These are phyloP conservation scores for Oppia nitens DNA, from an alignment of 1,140 invertebrate genomes.

Conservation along the genomic window DNA sequence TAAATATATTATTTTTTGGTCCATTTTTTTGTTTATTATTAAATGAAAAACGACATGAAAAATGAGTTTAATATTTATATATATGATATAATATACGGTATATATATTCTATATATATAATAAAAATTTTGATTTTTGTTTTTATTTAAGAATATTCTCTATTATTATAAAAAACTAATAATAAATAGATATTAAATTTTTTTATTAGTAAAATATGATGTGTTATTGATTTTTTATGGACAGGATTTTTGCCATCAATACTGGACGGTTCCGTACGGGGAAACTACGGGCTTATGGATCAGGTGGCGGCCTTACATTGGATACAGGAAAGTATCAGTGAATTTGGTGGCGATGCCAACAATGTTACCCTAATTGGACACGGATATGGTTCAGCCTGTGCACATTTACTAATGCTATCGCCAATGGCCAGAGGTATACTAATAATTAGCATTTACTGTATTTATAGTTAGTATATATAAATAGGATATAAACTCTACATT, in stretches of 20 bases:
- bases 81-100: no score
- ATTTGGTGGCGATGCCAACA: constrained; percentile 77
- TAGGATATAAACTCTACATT: no score
- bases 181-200: neutral
- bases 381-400: constrained; percentile 87
- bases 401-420: constrained; percentile 79
- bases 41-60: no score
- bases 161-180: neutral
- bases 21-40: no score
- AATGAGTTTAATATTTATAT: no score
- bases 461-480: no score
- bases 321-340: constrained; percentile 79
- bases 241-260: constrained; percentile 20
- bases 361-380: constrained; percentile 83
- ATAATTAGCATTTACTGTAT: no score
- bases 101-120: no score
- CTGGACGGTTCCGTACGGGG: constrained; percentile 24
- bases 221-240: neutral
- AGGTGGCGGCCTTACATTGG: constrained; percentile 82
- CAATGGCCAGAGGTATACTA: constrained; percentile 68
- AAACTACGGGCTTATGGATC: constrained; percentile 89
- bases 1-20: no score
- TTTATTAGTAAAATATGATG: neutral
- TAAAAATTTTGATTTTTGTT: neutral
- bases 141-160: neutral